phyloP scores from a whole-genome alignment of 2,797 vertebrate genomes.

The Crenuchus spilurus region DNA sequence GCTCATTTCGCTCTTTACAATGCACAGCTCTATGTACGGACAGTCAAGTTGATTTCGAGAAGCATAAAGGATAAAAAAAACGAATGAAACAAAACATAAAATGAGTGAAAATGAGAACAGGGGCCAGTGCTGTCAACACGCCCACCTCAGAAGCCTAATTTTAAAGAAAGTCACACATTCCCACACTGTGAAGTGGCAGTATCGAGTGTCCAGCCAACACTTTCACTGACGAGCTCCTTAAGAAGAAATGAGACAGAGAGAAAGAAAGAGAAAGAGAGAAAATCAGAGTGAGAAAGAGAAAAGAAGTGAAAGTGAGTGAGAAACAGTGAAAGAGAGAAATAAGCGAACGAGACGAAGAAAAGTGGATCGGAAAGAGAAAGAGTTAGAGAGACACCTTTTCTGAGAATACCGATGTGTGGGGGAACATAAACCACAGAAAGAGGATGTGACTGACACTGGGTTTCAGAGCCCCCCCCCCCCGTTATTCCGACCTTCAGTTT shows the following conservation, averaged over 20 bases:
- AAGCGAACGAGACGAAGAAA: no score
- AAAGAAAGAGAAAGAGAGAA: constrained; percentile 46
- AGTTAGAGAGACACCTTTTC: not conserved
- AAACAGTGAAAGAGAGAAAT: constrained; percentile 21
- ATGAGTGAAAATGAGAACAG: constrained; percentile 34
- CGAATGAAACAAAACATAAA: constrained; percentile 16
- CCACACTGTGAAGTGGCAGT: constrained; percentile 71
- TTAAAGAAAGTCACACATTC: constrained; percentile 78
- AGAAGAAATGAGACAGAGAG: constrained; percentile 46
- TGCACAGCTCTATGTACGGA: constrained; percentile 69
- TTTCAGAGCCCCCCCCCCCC: constrained; percentile 2
- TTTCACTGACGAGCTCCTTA: constrained; percentile 64
- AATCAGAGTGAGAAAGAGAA: constrained; percentile 52
- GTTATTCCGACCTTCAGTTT: not conserved
- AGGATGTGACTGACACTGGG: not conserved
- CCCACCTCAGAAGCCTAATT: constrained; percentile 72
- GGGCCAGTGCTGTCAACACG: constrained; percentile 59
- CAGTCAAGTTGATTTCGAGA: constrained; percentile 64
- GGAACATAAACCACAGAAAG: constrained; percentile 28
- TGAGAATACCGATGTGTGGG: constrained; percentile 15
- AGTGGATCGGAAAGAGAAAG: constrained; percentile 33
- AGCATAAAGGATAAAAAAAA: constrained; percentile 27
- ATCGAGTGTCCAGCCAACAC: constrained; percentile 73
- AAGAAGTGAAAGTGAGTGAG: constrained; percentile 49
- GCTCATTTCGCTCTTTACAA: constrained; percentile 25